phyloP scores from a whole-genome alignment of 2,888 invertebrate genomes.

The Pseudoips prasinana region DNA sequence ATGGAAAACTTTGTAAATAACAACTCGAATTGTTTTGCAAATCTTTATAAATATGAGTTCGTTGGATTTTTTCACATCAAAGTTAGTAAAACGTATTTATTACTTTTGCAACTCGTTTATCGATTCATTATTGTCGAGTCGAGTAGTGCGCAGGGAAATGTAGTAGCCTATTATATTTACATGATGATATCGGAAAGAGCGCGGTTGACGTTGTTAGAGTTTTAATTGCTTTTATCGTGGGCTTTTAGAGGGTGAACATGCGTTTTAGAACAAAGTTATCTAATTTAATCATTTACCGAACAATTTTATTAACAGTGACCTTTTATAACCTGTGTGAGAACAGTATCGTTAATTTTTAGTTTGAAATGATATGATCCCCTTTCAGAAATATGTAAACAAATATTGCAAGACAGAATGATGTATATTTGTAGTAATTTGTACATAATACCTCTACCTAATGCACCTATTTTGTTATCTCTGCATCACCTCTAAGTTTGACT shows the following conservation, averaged over 20 bases:
- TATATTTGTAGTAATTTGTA: too few species aligned
- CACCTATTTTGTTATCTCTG: too few species aligned
- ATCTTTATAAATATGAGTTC: conserved; percentile 44
- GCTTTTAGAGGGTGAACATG: conserved; percentile 63
- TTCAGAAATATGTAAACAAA: too few species aligned
- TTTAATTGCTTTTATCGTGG: conserved; percentile 76
- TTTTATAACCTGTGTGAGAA: too few species aligned
- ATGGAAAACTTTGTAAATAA: conserved; percentile 68
- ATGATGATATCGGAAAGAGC: conserved; percentile 50
- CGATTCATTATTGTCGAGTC: conserved; percentile 41
- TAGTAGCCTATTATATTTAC: conserved; percentile 45
- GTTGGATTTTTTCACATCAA: conserved; percentile 29
- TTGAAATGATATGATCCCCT: too few species aligned
- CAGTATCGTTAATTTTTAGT: too few species aligned
- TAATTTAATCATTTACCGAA: conserved; percentile 60
- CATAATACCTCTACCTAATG: too few species aligned
- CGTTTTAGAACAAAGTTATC: conserved; percentile 56
- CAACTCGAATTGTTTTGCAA: conserved; percentile 55
- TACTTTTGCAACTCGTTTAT: conserved; percentile 39
- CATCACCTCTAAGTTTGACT: too few species aligned
- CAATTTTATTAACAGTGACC: too few species aligned
- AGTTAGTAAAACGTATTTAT: conserved; percentile 36
- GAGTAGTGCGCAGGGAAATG: conserved; percentile 42
- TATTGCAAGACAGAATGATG: too few species aligned
- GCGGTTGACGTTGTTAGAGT: conserved; percentile 66